Conservation (phyloP, 2,113 vertebrate genomes). For the Gadus chalcogrammus region DNA sequence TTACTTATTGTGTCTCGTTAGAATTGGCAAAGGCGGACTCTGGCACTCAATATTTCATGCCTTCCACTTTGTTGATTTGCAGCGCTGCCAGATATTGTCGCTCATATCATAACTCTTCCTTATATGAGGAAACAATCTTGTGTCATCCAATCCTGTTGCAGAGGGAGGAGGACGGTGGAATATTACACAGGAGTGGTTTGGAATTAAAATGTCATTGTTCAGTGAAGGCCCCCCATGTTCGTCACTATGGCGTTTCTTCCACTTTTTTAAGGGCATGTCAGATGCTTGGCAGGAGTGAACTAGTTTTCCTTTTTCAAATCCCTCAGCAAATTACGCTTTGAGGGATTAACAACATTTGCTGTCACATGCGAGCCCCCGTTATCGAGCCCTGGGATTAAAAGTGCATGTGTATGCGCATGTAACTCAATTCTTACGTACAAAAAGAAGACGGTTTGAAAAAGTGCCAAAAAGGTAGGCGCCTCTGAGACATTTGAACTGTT, state of each 20-base stretch:
- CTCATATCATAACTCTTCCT: constrained; percentile 60
- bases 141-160: constrained; percentile 66
- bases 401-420: constrained; percentile 36
- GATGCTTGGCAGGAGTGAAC: constrained; percentile 48
- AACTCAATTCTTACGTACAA: constrained; percentile 42
- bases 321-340: constrained; percentile 54
- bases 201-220: constrained; percentile 71
- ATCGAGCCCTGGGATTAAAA: constrained; percentile 48
- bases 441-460: constrained; percentile 4
- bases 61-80: constrained; percentile 58
- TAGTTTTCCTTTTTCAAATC: constrained; percentile 45
- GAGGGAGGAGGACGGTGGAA: constrained; percentile 20
- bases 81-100: constrained; percentile 62
- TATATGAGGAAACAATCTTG: constrained; percentile 68
- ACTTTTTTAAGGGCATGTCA: constrained; percentile 65
- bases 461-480: background rate
- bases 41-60: constrained; percentile 68
- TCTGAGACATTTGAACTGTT: constrained; percentile 37
- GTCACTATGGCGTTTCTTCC: constrained; percentile 49
- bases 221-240: constrained; percentile 53
- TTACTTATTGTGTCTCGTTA: too few species aligned
- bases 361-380: constrained; percentile 54
- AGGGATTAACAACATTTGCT: constrained; percentile 64
- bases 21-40: constrained; percentile 19
- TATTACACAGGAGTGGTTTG: constrained; percentile 50